Base-by-base conservation (phyloP, 1,140 invertebrate species). In the Ostrea denselamellosa region DNA sequence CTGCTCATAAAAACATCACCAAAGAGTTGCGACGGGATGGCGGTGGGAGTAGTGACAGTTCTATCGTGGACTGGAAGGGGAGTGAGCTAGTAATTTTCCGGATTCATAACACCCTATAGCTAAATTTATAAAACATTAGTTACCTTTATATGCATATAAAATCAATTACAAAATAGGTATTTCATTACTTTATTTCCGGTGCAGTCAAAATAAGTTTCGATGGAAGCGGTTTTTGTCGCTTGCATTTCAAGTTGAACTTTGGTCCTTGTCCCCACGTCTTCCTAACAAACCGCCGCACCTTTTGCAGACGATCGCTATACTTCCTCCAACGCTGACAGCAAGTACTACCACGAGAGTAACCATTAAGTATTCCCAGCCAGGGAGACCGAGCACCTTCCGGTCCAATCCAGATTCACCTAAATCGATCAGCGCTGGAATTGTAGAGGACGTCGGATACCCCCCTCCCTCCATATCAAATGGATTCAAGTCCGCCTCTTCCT, bases 231-330 rank as follows among this genome's bases (percentile, higher is more conserved):
- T 44, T 44, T 44, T 44, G 34, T 44, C 5, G 34, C 34, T 1
- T 44, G 5, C 5, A 44, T 7, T 19, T 19, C 58, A n/a, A 19
- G 12, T 62, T 62, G 17, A 62, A 62, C 5, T n/a, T 19, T n/a
- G 14, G 58, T 62, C 58, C n/a, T 14, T 62, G 5, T 62, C 58
- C 5, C 17, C 22, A 9, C 25, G 14, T 77, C 28, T 77, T 34
- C 68, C 68, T 9, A 25, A 22, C 9, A 77, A 12, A 34, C 68
- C 68, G 25, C 68, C 22, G 28, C 68, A 77, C 28, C 28, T 77
- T 77, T 77, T 77, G 68, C 68, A 77, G 68, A 77, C 68, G 68
- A 77, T 77, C 25, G 68, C 68, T 0, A 77, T 25, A 77, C 68
- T 77, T 77, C 68, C 68, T 34, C 68, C 68, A 34, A 77, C 28